Percentiles rank a stretch among this genome's conserved stretches.
Evolutionary conservation across 2,888 invertebrate species (phyloP).

Genomic region (Megaustenia siamemsis): DNA sequence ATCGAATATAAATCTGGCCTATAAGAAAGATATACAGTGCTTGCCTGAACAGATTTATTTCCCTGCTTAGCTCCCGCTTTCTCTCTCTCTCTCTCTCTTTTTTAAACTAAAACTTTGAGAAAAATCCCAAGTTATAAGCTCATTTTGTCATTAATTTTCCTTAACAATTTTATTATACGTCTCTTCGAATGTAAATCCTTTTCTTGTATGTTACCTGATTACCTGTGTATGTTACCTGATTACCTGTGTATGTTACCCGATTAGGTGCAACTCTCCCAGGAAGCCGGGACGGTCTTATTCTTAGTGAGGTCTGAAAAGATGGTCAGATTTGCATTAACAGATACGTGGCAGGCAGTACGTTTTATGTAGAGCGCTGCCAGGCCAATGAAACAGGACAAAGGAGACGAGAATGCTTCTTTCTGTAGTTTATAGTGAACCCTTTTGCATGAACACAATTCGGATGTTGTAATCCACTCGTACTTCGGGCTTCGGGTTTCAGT

Average conservation of each 20-base stretch:
- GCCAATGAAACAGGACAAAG: conserved; percentile 42
- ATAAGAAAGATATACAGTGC: conserved; percentile 10
- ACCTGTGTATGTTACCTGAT: conserved; percentile 32
- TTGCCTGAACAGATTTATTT: conserved; percentile 19
- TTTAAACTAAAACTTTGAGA: too few relatives aligned
- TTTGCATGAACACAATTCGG: conserved; percentile 45
- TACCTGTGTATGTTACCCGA: conserved; percentile 29
- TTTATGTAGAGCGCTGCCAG: conserved; percentile 41
- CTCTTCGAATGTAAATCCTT: conserved; percentile 38
- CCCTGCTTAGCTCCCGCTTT: too few relatives aligned
- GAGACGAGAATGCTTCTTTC: conserved; percentile 27
- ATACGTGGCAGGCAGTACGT: conserved; percentile 46
- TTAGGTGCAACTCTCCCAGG: conserved; percentile 36
- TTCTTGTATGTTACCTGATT: conserved; percentile 35
- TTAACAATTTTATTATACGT: conserved; percentile 41
- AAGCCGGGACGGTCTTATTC: not conserved
- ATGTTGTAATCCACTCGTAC: conserved; percentile 49
- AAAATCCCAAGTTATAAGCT: conserved; percentile 32
- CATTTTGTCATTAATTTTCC: conserved; percentile 41
- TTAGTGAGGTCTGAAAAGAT: conserved; percentile 19
- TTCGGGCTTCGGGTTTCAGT: conserved; percentile 39
- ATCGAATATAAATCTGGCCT: not conserved
- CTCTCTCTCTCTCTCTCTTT: too few relatives aligned
- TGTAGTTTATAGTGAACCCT: conserved; percentile 45
- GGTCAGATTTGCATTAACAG: conserved; percentile 40